phyloP scores from a whole-genome alignment of 2,888 invertebrate genomes.

The Alloplasta piceator region DNA sequence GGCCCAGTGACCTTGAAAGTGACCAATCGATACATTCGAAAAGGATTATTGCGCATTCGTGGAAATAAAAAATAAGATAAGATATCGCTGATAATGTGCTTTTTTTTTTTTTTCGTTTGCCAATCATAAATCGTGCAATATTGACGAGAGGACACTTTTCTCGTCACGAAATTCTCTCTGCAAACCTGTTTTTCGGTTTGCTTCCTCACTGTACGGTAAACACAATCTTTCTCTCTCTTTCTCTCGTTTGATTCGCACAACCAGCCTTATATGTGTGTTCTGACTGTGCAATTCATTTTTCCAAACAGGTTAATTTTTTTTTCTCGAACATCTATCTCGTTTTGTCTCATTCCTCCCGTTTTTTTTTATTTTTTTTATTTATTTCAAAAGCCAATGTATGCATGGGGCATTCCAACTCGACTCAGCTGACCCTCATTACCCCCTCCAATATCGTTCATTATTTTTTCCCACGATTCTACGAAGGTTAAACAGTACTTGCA shows the following conservation, averaged over 20 bases:
- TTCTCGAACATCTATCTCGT: background rate
- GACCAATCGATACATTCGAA: no score
- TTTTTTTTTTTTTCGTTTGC: no score
- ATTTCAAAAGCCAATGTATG: slow-evolving; percentile 17
- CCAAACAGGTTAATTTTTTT: slow-evolving; percentile 42
- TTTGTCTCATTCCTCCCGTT: slow-evolving; percentile 4
- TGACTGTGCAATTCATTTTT: slow-evolving; percentile 42
- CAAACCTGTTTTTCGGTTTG: slow-evolving; percentile 39
- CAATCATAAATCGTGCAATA: background rate
- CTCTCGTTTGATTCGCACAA: slow-evolving; percentile 13
- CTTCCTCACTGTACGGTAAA: slow-evolving; percentile 10
- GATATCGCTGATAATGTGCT: background rate
- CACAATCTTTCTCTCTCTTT: background rate
- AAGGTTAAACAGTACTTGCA: no score
- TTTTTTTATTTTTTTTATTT: slow-evolving; percentile 8
- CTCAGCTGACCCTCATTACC: no score
- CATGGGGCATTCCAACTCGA: no score
- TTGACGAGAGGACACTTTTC: slow-evolving; percentile 1
- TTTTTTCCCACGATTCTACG: no score
- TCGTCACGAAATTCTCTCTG: background rate
- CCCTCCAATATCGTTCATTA: no score
- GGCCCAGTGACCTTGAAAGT: no score
- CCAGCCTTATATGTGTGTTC: slow-evolving; percentile 10
- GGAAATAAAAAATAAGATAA: background rate
- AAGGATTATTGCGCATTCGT: no score